Percentiles rank a stretch among this genome's conserved stretches.
Conservation (phyloP, 1,140 invertebrate species). For the Cotesia chilonis region DNA sequence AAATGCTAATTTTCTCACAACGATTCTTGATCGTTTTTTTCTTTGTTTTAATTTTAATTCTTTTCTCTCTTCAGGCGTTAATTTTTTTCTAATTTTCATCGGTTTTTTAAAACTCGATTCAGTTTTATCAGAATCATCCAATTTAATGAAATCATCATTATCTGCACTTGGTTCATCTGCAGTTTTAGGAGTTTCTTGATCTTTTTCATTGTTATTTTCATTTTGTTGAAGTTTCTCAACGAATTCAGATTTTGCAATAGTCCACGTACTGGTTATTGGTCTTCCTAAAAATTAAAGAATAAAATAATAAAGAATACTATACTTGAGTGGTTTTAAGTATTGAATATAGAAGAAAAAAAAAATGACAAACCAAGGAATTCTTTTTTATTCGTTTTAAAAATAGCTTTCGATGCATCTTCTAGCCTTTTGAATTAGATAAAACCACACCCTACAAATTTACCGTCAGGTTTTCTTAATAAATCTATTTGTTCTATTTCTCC, state of each 20-base stretch:
- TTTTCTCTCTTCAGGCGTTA: constrained; percentile 49
- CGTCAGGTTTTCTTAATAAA: constrained; percentile 80
- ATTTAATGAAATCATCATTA: constrained; percentile 22
- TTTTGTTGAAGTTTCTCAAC: constrained; percentile 59
- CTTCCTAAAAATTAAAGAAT: constrained; percentile 67
- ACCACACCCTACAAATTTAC: constrained; percentile 82
- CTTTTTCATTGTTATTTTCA: constrained; percentile 46
- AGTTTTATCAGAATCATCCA: constrained; percentile 36
- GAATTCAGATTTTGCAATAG: constrained; percentile 81
- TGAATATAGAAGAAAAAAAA: constrained; percentile 39
- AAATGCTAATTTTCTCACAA: constrained; percentile 84
- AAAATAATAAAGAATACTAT: not conserved
- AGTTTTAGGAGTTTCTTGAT: constrained; percentile 49
- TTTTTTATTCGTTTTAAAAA: constrained; percentile 77
- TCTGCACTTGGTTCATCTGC: constrained; percentile 58
- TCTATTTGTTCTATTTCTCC: constrained; percentile 81
- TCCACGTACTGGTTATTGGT: constrained; percentile 86
- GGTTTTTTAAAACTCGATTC: constrained; percentile 20
- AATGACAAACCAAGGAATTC: constrained; percentile 71
- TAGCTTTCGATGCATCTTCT: constrained; percentile 82
- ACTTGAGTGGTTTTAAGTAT: too few species aligned
- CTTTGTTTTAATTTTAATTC: constrained; percentile 46
- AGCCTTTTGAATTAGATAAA: constrained; percentile 83
- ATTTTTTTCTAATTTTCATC: constrained; percentile 33
- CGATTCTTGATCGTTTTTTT: constrained; percentile 70